Conservation (phyloP, 1,140 invertebrate genomes). For the Venustaconcha ellipsiformis region DNA sequence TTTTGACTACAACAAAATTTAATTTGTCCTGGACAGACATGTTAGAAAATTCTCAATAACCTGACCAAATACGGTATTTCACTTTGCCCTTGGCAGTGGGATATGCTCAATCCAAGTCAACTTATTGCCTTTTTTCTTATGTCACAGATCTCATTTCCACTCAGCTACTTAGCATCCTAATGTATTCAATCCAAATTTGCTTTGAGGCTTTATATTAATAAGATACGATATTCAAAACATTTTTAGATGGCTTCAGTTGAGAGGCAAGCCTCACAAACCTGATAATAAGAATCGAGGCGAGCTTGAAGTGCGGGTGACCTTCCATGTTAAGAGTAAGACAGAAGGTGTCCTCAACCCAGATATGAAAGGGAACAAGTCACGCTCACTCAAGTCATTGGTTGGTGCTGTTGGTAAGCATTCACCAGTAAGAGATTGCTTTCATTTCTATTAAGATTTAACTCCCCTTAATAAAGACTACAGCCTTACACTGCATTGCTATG, state of each 20-base stretch:
- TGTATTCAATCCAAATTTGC: not conserved
- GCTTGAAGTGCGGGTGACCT: conserved; percentile 87
- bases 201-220: not conserved
- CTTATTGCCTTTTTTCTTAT: not conserved
- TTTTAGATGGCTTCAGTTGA: conserved; percentile 75
- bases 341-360: conserved; percentile 25
- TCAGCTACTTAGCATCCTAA: not conserved
- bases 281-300: conserved; percentile 89
- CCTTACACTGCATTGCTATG: too few relatives aligned
- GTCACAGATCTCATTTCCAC: not conserved
- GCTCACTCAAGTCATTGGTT: conserved; percentile 26
- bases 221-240: conserved; percentile 5
- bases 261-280: conserved; percentile 77
- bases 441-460: not conserved
- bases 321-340: conserved; percentile 80
- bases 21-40: too few relatives aligned
- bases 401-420: conserved; percentile 26
- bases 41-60: too few relatives aligned
- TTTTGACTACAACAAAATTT: too few relatives aligned
- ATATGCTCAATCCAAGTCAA: not conserved
- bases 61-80: too few relatives aligned
- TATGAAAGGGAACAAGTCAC: conserved; percentile 18
- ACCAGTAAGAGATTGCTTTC: not conserved
- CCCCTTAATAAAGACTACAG: too few relatives aligned
- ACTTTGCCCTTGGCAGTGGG: not conserved